phyloP scores from a whole-genome alignment of 2,888 invertebrate genomes.

The Cryptocephalus moraei region DNA sequence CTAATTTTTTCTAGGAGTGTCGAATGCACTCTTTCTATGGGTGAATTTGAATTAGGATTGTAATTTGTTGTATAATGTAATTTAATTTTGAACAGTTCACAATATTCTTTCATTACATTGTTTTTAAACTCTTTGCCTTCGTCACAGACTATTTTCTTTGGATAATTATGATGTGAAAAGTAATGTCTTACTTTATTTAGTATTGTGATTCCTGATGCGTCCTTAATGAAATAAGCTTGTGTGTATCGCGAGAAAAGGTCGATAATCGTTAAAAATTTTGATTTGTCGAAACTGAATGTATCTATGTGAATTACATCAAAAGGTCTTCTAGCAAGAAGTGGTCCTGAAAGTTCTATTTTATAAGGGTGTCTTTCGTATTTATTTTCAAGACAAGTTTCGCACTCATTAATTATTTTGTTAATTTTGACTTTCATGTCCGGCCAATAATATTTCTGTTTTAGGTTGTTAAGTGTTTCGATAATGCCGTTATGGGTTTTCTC shows the following conservation, averaged over 20 bases:
- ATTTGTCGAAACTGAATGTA: not conserved
- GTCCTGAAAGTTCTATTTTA: conserved; percentile 8
- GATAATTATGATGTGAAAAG: conserved; percentile 8
- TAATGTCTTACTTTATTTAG: conserved; percentile 10
- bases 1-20: not conserved
- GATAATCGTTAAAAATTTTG: conserved; percentile 7
- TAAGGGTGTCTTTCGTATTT: conserved; percentile 14
- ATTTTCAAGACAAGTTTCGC: conserved; percentile 10
- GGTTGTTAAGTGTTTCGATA: not conserved
- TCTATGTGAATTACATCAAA: not conserved
- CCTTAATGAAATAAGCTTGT: conserved; percentile 8
- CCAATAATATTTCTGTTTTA: not conserved
- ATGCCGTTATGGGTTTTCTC: too few species aligned
- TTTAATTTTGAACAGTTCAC: too few species aligned
- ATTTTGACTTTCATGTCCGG: not conserved
- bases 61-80: not conserved
- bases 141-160: conserved; percentile 8
- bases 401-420: conserved; percentile 8
- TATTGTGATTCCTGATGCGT: conserved; percentile 3
- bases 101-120: not conserved
- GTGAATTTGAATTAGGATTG: conserved; percentile 1
- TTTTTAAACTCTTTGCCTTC: not conserved
- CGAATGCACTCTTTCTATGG: not conserved
- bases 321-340: conserved; percentile 10
- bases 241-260: conserved; percentile 5